Evolutionary conservation across 2,888 invertebrate genomes (phyloP), one percentile per base, ranked within the genome.

Genomic region (Polyploca ridens): DNA sequence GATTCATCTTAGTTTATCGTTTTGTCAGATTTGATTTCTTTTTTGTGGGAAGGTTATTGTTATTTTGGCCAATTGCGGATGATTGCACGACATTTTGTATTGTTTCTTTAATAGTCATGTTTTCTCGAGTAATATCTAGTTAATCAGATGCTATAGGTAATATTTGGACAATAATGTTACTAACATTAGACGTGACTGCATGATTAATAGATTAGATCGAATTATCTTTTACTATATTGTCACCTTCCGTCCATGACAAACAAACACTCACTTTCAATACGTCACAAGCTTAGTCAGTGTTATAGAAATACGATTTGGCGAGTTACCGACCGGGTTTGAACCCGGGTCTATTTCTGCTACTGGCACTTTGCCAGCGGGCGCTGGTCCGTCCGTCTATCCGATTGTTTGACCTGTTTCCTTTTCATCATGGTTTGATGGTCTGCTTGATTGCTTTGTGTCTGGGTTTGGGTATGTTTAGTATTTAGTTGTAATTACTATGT

Each of bases 221-320:
- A 27, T 27, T 27, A 27, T 27, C 41, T 38, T 27, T 60, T 38
- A 27, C 10, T 61, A 41, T 41, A 19, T 38, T 11, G 27, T 61
- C 61, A 13, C 41, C 61, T 54, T 49, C 49, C 49, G 41, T 41
- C 11, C 6, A 60, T n/a, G 38, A 41, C 60, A 38, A 33, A 16
- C 63, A 38, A 41, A 64, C 33, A 27, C 38, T 62, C 54, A 64
- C 57, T 61, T 46, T 5, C 46, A 62, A 67, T 65, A 66, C 71
- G 74, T 74, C 77, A 78, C 74, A 19, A 67, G 69, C 71, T 90
- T 91, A 91, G 77, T 92, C 92, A 92, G 78, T 64, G 72, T 69
- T 78, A 82, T 88, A 83, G 83, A 85, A 88, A 90, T 89, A 89
- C 85, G 78, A 85, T 86, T 90, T 89, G 86, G 87, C 88, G 87